Base-by-base conservation (phyloP, 2,113 vertebrate genomes). In the Ammodytes dubius region DNA sequence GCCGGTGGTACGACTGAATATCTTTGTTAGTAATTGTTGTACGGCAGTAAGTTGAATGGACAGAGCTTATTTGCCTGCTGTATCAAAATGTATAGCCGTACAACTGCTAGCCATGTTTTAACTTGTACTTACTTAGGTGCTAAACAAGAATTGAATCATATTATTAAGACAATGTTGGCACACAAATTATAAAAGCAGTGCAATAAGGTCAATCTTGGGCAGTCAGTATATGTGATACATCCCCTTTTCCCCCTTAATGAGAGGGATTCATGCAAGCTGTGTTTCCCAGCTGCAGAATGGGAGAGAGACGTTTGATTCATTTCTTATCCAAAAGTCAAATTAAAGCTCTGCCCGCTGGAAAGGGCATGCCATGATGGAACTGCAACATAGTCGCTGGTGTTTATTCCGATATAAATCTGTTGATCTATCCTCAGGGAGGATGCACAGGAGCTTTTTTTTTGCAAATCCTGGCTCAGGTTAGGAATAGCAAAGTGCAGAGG, bases 1-100 rank as follows among this genome's bases (percentile, higher is more conserved):
- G 46, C 85, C 91, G 17, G 9, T 88, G 93, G 96, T 96, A 92
- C 91, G 96, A 93, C 3, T 76, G 12, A 63, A 35, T 52, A 19
- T 79, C 15, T 74, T 70, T 82, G 14, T 57, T 70, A 17, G 15
- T 56, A 61, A 27, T 27, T 27, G 42, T 64, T 73, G 11, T 50
- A 19, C 45, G 47, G 9, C 52, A 70, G 37, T 27, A 52, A 39
- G 52, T 56, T 77, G 0, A 75, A 75, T 60, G 7, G 12, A 17
- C 27, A 46, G 39, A 17, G 13, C 5, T 42, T 56, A 3, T 69
- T 52, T 69, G 6, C 56, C n/a, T 70, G 1, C n/a, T 70, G 1
- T 60, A 50, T 46, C 8, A 42, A 13, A 50, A 46, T 75, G 54
- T 53, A 5, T 14, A 8, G 4, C 60, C 73, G 27, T 27, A 58